Evolutionary conservation across 2,797 vertebrate species (phyloP).

Genomic region (Pteropus rufus): DNA sequence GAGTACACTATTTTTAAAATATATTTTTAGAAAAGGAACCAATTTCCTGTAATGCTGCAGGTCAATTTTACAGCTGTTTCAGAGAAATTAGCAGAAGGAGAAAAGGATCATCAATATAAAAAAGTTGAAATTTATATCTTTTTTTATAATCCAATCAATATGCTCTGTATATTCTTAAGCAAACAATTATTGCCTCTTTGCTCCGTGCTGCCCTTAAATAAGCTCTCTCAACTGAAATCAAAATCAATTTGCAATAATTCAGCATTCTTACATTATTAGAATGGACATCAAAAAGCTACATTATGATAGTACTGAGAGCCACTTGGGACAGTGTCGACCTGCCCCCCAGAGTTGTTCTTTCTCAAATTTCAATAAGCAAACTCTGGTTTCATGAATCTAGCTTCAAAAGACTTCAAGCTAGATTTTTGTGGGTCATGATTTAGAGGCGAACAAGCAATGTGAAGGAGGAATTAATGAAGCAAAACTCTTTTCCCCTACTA

Average conservation of each 20-base stretch:
- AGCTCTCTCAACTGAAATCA: background rate
- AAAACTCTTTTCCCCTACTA: background rate
- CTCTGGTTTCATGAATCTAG: constrained; percentile 18
- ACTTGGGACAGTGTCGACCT: background rate
- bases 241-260: constrained; percentile 24
- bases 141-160: constrained; percentile 17
- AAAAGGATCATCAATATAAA: background rate
- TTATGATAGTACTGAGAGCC: background rate
- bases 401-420: background rate
- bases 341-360: background rate
- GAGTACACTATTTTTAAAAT: background rate
- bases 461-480: background rate
- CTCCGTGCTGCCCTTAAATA: background rate
- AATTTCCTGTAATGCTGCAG: background rate
- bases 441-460: background rate
- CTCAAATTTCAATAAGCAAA: constrained; percentile 31
- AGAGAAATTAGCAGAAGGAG: background rate
- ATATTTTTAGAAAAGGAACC: background rate
- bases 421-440: background rate
- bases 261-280: constrained; percentile 7
- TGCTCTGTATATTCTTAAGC: background rate
- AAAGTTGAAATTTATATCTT: background rate
- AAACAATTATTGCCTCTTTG: background rate
- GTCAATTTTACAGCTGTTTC: background rate
- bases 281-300: background rate